Base-by-base conservation (phyloP, 2,888 invertebrate genomes). In the Proisotoma minuta region DNA sequence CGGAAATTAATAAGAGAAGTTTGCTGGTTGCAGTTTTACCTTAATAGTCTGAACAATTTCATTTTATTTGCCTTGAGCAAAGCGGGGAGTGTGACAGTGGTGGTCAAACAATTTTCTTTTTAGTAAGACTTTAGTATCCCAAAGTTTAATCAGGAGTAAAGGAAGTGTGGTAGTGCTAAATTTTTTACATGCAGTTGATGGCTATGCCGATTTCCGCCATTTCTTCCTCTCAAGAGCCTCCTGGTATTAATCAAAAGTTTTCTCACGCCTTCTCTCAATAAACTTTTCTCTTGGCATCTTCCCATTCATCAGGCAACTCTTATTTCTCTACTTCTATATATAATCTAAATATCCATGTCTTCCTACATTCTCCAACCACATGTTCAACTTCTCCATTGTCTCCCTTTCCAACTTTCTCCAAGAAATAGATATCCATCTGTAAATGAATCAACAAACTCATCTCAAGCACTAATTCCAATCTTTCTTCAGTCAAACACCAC, bases 201-300 rank as follows among this genome's bases (percentile, higher is more conserved):
- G 34, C 47, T 28, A 54, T 60, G 54, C 56, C 56, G 54, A 54
- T 60, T 59, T 56, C 60, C 60, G n/a, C 48, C 34, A 10, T 27
- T 39, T 47, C 29, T 52, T 20, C n/a, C 27, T 47, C 56, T 26
- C 18, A 40, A 56, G 56, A 56, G 40, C 43, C 40, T 43, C 43
- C 22, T 65, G 59, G 65, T 52, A 65, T 65, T 66, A 62, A 66
- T 66, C 65, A 66, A 59, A 66, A 66, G 60, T 66, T 66, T 66
- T 66, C 65, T 66, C 65, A 66, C 65, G 62, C 65, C 22, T 62
- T 65, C 54, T 53, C 49, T 57, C 61, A 57, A 61, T 61, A 61
- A 61, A 60, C 28, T 59, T 62, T 59, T 62, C 57, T 52, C 43
- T 58, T 53, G 50, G 57, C 61, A 57, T 58, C 59, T 61, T 53